phyloP scores from a whole-genome alignment of 1,140 invertebrate species.

The Papilio machaon region DNA sequence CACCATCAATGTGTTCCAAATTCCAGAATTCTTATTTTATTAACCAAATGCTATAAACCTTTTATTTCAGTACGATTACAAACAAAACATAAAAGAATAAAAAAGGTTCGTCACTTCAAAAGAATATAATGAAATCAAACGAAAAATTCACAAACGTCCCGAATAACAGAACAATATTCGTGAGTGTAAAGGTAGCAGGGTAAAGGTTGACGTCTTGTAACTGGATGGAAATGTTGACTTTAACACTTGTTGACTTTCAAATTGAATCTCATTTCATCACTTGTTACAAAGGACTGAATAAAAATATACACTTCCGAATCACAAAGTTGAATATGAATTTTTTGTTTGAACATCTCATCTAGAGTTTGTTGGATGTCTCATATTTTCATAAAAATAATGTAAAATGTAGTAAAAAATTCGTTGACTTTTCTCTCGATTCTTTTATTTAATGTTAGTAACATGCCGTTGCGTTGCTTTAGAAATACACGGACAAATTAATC shows the following conservation, averaged over 20 bases:
- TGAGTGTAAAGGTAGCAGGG: background rate
- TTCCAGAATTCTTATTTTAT: background rate
- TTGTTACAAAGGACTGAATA: slow-evolving; percentile 14
- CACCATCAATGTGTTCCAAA: background rate
- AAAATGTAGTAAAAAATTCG: background rate
- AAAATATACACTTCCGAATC: slow-evolving; percentile 18
- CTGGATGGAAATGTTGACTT: slow-evolving; percentile 19
- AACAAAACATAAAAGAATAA: slow-evolving; percentile 10
- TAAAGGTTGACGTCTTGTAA: slow-evolving; percentile 27
- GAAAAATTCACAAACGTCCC: slow-evolving; percentile 16
- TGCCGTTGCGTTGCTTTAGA: too few relatives aligned
- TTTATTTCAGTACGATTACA: background rate
- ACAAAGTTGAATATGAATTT: background rate
- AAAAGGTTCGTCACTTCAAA: slow-evolving; percentile 17
- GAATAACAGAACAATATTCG: slow-evolving; percentile 28
- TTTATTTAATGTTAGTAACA: too few relatives aligned
- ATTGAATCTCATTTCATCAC: slow-evolving; percentile 19
- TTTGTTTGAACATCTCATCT: slow-evolving; percentile 9
- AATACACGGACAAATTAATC: too few relatives aligned
- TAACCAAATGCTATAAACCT: background rate
- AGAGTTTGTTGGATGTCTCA: background rate
- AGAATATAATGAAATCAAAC: slow-evolving; percentile 24
- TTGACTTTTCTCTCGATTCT: background rate
- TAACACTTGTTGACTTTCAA: slow-evolving; percentile 22
- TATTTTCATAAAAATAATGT: background rate